Conservation (phyloP, 2,113 vertebrate genomes). For the Poeciliopsis prolifica region DNA sequence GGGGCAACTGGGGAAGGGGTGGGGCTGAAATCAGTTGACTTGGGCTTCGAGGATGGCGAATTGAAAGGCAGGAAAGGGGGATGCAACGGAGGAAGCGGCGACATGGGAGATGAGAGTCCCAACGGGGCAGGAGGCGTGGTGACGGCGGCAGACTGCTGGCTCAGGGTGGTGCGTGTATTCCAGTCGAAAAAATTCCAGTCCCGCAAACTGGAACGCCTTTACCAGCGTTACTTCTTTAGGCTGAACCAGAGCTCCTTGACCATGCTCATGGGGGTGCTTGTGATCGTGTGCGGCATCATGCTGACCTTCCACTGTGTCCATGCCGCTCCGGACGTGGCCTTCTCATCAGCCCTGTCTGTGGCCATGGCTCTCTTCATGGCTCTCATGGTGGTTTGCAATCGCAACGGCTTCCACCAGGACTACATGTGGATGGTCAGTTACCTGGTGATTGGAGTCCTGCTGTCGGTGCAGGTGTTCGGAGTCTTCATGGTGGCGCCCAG, state of each 20-base stretch:
- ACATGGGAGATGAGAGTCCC: constrained; percentile 43
- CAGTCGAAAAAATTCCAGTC: constrained; percentile 97
- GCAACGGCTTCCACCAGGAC: constrained; percentile 95
- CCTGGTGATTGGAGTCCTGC: constrained; percentile 88
- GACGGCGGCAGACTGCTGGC: constrained; percentile 83
- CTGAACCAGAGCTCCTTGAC: constrained; percentile 98
- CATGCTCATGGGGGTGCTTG: constrained; percentile 94
- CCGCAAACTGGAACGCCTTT: constrained; percentile 93
- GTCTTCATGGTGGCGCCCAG: constrained; percentile 84
- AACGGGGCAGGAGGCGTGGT: constrained; percentile 60
- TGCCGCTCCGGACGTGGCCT: constrained; percentile 79
- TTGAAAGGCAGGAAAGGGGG: constrained; percentile 73
- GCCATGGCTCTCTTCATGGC: constrained; percentile 89
- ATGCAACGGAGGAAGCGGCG: constrained; percentile 73
- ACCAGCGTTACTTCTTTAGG: constrained; percentile 98
- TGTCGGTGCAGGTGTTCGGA: constrained; percentile 87
- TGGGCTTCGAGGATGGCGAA: constrained; percentile 88
- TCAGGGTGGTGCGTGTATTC: constrained; percentile 86
- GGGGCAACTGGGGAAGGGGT: constrained; percentile 76
- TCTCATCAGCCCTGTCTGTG: constrained; percentile 81
- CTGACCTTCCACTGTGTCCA: constrained; percentile 92
- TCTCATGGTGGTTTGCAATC: constrained; percentile 94
- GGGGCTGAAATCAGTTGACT: constrained; percentile 87
- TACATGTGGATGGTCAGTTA: constrained; percentile 98
- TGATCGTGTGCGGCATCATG: constrained; percentile 91